These are phyloP conservation scores for Tuberolachnus salignus DNA, from an alignment of 2,888 invertebrate genomes.

Conservation along the genomic window DNA sequence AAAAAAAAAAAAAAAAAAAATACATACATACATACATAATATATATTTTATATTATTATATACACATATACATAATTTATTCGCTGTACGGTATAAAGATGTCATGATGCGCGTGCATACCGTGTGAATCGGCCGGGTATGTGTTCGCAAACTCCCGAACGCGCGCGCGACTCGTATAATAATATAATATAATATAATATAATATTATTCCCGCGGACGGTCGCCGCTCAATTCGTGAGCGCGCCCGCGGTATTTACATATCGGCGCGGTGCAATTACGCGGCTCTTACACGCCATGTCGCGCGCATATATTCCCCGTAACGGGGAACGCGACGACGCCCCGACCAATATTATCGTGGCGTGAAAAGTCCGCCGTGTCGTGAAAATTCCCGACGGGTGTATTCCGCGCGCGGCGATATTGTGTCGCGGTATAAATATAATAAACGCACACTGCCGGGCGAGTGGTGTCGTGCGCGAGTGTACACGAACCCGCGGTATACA, in stretches of 20 bases:
- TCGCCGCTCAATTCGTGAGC: conserved; percentile 35
- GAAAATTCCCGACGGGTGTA: conserved; percentile 12
- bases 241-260: conserved; percentile 21
- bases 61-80: too few species aligned
- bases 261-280: conserved; percentile 37
- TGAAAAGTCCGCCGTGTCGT: too few species aligned
- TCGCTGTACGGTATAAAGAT: conserved; percentile 15
- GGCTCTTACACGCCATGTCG: background rate
- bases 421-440: background rate
- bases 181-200: too few species aligned
- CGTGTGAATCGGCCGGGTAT: background rate
- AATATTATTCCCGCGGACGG: background rate
- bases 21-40: background rate
- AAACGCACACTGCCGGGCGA: background rate
- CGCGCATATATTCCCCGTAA: too few species aligned
- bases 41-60: too few species aligned
- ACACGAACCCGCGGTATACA: too few species aligned
- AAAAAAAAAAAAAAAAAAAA: conserved; percentile 15
- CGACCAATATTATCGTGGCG: too few species aligned
- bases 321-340: background rate
- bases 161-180: too few species aligned
- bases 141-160: background rate
- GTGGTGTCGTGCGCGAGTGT: too few species aligned
- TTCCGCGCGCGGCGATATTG: background rate
- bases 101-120: conserved; percentile 5